Evolutionary conservation across 2,113 vertebrate genomes (phyloP), one percentile per base, ranked within the genome.

Genomic region (Ictalurus furcatus): DNA sequence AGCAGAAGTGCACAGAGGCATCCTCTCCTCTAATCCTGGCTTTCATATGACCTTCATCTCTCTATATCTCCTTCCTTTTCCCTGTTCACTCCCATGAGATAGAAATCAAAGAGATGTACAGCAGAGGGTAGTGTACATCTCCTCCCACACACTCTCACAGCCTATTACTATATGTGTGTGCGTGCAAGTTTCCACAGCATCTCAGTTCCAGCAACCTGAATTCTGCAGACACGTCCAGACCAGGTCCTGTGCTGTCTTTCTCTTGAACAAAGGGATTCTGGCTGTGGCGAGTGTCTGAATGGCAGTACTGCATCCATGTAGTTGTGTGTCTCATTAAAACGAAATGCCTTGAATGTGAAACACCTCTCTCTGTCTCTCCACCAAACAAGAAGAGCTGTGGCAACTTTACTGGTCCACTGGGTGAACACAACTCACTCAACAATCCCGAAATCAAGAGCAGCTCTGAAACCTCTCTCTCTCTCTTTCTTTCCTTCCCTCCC

Each of bases 91-190:
- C 48, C 25, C 63, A 65, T 69, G 63, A n/a, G 56, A 71, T 34
- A 63, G 63, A 65, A 86, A 69, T 88, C 73, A 88, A 83, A 71
- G 79, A 54, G 69, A 61, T 88, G 90, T 80, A 83, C 85, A 88
- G 84, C 52, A 85, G 84, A 87, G 80, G 85, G 81, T n/a, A 89
- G 86, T 90, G 92, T 83, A 85, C 88, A 78, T 90, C 87, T 52
- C 69, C n/a, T 69, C 90, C 92, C 91, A 89, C 90, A 89, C 93
- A 92, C 86, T 89, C 48, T 79, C 84, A 90, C 88, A 84, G 91
- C 87, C 87, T 73, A n/a, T 25, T 5, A 44, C 25, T 73, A 71
- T 80, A 61, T 73, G 73, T 88, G 37, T 90, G 86, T 85, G 86
- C 80, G 84, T 86, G 76, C 58, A 30, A 28, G 79, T 28, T 48